Percentiles rank a stretch among this genome's conserved stretches.
Conservation (phyloP, 2,888 invertebrate species). For the Neoscelio sp. region DNA sequence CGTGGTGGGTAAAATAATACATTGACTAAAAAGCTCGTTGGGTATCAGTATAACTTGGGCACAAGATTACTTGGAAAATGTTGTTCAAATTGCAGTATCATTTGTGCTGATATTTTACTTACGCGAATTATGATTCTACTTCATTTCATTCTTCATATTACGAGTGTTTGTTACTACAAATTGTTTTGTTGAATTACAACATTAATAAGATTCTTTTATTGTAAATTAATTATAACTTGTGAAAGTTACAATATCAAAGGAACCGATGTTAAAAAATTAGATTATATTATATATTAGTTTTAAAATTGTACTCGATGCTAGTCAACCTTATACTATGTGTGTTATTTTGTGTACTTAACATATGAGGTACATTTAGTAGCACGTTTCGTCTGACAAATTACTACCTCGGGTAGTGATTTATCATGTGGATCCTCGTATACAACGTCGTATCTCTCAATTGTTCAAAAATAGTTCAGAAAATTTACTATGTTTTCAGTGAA, state of each 20-base stretch:
- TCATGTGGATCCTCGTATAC: constrained; percentile 11
- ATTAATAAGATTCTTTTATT: too few relatives aligned
- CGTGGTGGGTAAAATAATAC: constrained; percentile 59
- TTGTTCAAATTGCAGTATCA: constrained; percentile 29
- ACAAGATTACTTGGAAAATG: constrained; percentile 36
- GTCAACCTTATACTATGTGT: background rate
- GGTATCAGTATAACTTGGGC: constrained; percentile 28
- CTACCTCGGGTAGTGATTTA: constrained; percentile 12
- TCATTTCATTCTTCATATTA: background rate
- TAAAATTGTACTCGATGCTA: background rate
- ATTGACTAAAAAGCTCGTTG: constrained; percentile 50
- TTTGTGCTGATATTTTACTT: constrained; percentile 14
- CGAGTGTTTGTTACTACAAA: too few relatives aligned
- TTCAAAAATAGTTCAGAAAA: constrained; percentile 18
- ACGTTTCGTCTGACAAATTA: constrained; percentile 27
- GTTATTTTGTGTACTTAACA: constrained; percentile 19
- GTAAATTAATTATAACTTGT: background rate
- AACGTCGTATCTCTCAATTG: constrained; percentile 26
- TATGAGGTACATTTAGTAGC: constrained; percentile 8
- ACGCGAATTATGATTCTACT: background rate
- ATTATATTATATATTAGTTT: too few relatives aligned
- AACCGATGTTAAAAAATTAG: too few relatives aligned
- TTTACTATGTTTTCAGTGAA: constrained; percentile 11
- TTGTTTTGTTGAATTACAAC: too few relatives aligned
- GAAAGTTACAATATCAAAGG: too few relatives aligned